Conservation (phyloP, 64 coral and sea anemone genomes). For the Acropora tenuis region DNA sequence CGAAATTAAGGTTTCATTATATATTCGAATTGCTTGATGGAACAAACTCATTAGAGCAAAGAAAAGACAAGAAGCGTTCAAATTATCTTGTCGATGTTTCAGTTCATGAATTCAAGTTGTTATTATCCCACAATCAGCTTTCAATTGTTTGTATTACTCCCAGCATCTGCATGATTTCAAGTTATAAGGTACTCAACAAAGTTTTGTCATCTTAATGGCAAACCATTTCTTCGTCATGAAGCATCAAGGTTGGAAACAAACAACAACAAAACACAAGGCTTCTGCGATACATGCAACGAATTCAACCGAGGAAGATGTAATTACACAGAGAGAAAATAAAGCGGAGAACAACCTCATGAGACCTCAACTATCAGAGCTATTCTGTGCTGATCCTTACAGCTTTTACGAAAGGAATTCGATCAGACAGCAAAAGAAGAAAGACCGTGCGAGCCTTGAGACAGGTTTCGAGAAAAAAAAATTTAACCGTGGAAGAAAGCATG, state of each 20-base stretch:
- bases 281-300: neutral
- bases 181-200: neutral
- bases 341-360: neutral
- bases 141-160: neutral
- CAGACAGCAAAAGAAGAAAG: neutral
- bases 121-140: neutral
- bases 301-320: neutral
- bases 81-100: neutral
- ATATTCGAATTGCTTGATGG: neutral
- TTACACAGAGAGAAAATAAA: neutral
- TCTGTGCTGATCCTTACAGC: constrained; percentile 17
- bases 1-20: no score
- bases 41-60: neutral
- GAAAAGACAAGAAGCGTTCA: constrained; percentile 18
- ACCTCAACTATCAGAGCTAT: neutral
- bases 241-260: neutral
- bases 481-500: neutral
- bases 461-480: neutral
- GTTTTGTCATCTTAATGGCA: neutral
- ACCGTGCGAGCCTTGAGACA: neutral
- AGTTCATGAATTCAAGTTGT: neutral
- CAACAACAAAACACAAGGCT: neutral
- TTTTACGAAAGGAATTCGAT: constrained; percentile 27
- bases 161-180: neutral
- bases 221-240: neutral